Percentiles rank a stretch among this genome's conserved stretches.
Conservation (phyloP, 2,797 vertebrate genomes). For the Cyclopterus lumpus region DNA sequence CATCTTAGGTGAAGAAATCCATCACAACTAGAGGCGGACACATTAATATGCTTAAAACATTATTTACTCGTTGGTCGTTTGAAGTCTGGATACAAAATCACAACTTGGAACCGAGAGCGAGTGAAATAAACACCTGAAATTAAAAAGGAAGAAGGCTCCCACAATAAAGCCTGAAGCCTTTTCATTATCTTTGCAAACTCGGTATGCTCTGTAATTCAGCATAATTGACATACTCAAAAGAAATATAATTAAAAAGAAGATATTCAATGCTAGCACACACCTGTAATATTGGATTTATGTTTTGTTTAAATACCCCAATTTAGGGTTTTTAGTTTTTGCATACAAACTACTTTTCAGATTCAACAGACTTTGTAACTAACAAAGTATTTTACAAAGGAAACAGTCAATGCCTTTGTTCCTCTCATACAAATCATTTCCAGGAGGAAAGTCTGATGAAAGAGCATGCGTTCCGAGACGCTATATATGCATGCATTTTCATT, state of each 20-base stretch:
- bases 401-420: constrained; percentile 1
- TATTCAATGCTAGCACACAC: background rate
- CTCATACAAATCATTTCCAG: constrained; percentile 3
- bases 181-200: constrained; percentile 33
- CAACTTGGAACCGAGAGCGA: constrained; percentile 23
- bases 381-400: constrained; percentile 16
- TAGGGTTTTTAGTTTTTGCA: background rate
- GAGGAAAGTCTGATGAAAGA: background rate
- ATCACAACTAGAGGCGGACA: constrained; percentile 17
- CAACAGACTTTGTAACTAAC: background rate
- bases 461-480: background rate
- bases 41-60: constrained; percentile 26
- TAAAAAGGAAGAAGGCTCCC: constrained; percentile 11
- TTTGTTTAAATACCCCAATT: background rate
- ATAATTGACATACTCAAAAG: constrained; percentile 13
- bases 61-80: constrained; percentile 35
- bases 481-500: constrained; percentile 14
- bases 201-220: constrained; percentile 22
- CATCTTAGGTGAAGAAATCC: constrained; percentile 25
- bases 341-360: background rate
- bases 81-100: constrained; percentile 34
- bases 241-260: constrained; percentile 15
- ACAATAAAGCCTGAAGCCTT: constrained; percentile 17
- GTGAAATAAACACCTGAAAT: constrained; percentile 38
- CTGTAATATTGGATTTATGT: background rate